Conservation (phyloP, 2,113 vertebrate species). For the Dipodomys ordii region DNA sequence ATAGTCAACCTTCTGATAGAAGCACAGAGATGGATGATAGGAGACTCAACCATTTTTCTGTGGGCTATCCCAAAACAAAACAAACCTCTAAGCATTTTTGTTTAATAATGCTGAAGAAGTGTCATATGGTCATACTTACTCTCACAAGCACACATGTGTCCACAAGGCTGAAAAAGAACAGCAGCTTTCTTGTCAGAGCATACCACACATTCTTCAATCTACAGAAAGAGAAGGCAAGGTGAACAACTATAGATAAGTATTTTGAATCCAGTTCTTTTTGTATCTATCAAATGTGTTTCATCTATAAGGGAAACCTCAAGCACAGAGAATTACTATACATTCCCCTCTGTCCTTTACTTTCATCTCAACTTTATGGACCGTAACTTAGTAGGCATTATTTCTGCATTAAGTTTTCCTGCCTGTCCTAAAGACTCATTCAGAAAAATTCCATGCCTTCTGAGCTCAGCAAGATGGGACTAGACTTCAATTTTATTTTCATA, state of each 20-base stretch:
- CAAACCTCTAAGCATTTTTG: neutral
- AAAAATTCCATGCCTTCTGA: slow-evolving; percentile 24
- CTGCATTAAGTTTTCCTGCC: neutral
- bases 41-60: neutral
- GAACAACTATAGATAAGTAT: neutral
- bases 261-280: neutral
- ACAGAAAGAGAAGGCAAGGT: slow-evolving; percentile 30
- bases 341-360: neutral
- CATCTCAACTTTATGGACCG: neutral
- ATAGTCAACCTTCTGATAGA: neutral
- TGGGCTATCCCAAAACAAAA: slow-evolving; percentile 9
- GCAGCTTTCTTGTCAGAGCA: slow-evolving; percentile 99
- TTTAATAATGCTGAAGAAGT: neutral
- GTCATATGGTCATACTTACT: slow-evolving; percentile 91
- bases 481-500: neutral
- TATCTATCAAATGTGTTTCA: neutral
- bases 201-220: slow-evolving; percentile 99
- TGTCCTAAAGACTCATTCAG: neutral
- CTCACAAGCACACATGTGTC: slow-evolving; percentile 99
- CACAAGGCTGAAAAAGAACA: slow-evolving; percentile 98
- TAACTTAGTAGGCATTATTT: neutral
- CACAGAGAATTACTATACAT: neutral
- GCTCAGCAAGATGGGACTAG: neutral
- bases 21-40: neutral
- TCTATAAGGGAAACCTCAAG: neutral